Evolutionary conservation across 2,113 vertebrate genomes (phyloP).

Genomic region (Phrynocephalus versicolor): DNA sequence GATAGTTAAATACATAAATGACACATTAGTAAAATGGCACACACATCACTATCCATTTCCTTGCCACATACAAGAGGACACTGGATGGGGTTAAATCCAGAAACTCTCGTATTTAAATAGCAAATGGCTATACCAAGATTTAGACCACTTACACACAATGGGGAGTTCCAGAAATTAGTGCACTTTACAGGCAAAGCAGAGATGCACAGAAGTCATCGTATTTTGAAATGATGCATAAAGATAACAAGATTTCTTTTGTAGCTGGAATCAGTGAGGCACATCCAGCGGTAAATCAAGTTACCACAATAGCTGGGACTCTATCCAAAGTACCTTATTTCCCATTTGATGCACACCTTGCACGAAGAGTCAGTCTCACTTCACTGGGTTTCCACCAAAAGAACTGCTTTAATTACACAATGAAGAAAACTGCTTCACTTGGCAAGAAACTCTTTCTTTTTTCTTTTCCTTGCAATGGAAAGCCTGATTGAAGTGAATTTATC

Average conservation of each 20-base stretch:
- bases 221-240: background rate
- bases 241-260: constrained; percentile 24
- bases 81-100: background rate
- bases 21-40: background rate
- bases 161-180: constrained; percentile 40
- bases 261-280: background rate
- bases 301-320: constrained; percentile 18
- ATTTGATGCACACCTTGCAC: constrained; percentile 1
- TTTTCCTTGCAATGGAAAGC: constrained; percentile 45
- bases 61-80: background rate
- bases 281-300: constrained; percentile 32
- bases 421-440: constrained; percentile 66
- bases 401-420: constrained; percentile 62
- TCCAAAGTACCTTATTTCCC: constrained; percentile 18
- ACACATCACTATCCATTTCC: background rate
- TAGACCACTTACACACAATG: constrained; percentile 33
- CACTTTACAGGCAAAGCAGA: constrained; percentile 10
- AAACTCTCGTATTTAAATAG: background rate
- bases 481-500: constrained; percentile 35
- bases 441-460: constrained; percentile 49
- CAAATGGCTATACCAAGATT: background rate
- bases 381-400: constrained; percentile 61
- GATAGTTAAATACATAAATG: constrained; percentile 9
- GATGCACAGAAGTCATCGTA: background rate
- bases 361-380: constrained; percentile 60